Base-by-base conservation (phyloP, 2,888 invertebrate genomes). In the Sarcophaga caerulescens region DNA sequence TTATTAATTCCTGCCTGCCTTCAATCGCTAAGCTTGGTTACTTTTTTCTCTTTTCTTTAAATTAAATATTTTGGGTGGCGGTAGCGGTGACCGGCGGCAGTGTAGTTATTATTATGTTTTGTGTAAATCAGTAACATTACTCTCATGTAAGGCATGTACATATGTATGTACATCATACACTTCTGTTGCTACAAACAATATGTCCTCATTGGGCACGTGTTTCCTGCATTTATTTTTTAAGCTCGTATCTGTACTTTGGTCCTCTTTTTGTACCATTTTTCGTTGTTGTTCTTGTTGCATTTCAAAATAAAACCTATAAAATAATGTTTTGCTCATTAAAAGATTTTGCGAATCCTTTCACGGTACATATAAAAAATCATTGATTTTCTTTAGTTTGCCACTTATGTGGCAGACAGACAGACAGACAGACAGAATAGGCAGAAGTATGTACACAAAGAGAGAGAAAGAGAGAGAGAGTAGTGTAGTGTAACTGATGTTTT, bases 161-260 rank as follows among this genome's bases (percentile, higher is more conserved):
- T 75, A 4, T 57, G 17, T 74, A 12, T 59, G 19, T 66, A 10
- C 57, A 4, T 74, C 47, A 21, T 65, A 84, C n/a, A n/a, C n/a
- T n/a, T 79, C 79, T 52, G 5, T 14, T 14, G 45, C 19, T 78
- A 81, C 78, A 86, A 86, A 81, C 84, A 86, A 86, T 86, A 84
- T 84, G 86, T 84, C 78, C 86, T 84, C 84, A 70, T 78, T 81
- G 78, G 84, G 84, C 86, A 86, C 86, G 86, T 86, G 86, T 78
- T 86, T 86, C 84, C 84, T 86, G 77, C 74, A 69, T 69, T 52
- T 35, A 10, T 35, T 62, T 47, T 47, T 8, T 52, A 60, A 35
- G 35, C 35, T 35, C 35, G 12, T 25, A 63, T 63, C 63, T 25
- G 35, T 35, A 35, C 35, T 35, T 35, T 35, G 35, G 10, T 6